These are phyloP conservation scores for Carcina quercana DNA, from an alignment of 2,888 invertebrate species.

Conservation along the genomic window DNA sequence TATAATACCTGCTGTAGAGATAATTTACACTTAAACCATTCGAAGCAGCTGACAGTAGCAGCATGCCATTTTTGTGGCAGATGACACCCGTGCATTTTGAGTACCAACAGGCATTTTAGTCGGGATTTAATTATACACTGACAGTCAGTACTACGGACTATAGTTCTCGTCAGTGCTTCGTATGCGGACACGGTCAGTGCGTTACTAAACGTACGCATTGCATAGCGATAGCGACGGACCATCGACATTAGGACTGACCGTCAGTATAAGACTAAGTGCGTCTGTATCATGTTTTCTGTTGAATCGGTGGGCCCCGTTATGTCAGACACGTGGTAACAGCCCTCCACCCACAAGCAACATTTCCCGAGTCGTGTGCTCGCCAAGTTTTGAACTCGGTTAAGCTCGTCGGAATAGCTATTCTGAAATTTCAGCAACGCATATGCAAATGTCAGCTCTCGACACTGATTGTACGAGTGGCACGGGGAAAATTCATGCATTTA, in stretches of 20 bases:
- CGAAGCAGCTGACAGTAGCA: constrained; percentile 26
- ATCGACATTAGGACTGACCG: too few species aligned
- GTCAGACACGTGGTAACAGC: constrained; percentile 46
- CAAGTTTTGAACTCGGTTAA: constrained; percentile 68
- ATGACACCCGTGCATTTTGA: constrained; percentile 20
- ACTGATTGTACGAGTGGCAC: constrained; percentile 71
- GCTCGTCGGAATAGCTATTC: constrained; percentile 63
- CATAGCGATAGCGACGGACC: too few species aligned
- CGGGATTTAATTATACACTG: too few species aligned
- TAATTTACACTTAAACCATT: constrained; percentile 40
- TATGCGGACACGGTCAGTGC: too few species aligned
- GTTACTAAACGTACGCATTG: too few species aligned
- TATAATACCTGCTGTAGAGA: constrained; percentile 40
- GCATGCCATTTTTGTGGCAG: constrained; percentile 33
- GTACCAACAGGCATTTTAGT: constrained; percentile 36
- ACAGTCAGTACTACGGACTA: too few species aligned
- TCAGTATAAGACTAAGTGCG: too few species aligned
- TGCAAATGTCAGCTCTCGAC: constrained; percentile 73
- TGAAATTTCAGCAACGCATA: constrained; percentile 69
- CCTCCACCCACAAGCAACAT: constrained; percentile 45
- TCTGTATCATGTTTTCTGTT: constrained; percentile 32
- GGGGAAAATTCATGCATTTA: constrained; percentile 71
- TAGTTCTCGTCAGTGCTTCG: too few species aligned
- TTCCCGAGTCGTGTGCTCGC: constrained; percentile 44
- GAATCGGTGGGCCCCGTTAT: constrained; percentile 33